Percentiles rank a stretch among this genome's conserved stretches.
These are phyloP conservation scores for Philonicus albiceps DNA, from an alignment of 2,888 invertebrate species.

Conservation along the genomic window DNA sequence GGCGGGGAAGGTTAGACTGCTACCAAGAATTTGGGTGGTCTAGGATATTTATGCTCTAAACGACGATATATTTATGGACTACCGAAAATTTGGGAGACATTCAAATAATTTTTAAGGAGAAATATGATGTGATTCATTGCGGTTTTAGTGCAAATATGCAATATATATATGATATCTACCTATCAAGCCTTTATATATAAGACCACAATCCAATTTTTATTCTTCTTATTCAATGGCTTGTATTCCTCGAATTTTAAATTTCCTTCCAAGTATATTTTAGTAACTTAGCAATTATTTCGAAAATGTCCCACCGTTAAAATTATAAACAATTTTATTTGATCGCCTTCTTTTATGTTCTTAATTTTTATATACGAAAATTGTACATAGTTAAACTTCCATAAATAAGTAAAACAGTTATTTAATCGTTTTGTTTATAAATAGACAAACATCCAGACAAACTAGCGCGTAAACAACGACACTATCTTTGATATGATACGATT, in stretches of 20 bases:
- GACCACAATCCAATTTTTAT: too few relatives aligned
- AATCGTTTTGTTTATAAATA: background rate
- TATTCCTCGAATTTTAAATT: too few relatives aligned
- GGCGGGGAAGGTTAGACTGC: background rate
- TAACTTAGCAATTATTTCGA: too few relatives aligned
- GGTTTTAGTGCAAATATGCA: background rate
- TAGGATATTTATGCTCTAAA: background rate
- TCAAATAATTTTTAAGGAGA: background rate
- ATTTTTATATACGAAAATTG: too few relatives aligned
- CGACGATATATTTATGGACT: background rate
- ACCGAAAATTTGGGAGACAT: background rate
- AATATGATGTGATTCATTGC: background rate
- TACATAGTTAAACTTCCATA: too few relatives aligned
- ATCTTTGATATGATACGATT: background rate
- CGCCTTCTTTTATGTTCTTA: too few relatives aligned
- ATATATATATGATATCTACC: background rate
- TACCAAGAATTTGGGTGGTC: constrained; percentile 6
- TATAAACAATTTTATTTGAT: too few relatives aligned
- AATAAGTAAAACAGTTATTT: too few relatives aligned
- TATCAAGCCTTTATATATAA: too few relatives aligned
- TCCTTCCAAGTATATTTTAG: too few relatives aligned
- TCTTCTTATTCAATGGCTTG: too few relatives aligned
- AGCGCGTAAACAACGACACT: background rate
- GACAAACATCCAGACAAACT: background rate
- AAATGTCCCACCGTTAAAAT: too few relatives aligned